Percentiles rank a stretch among this genome's conserved stretches.
Conservation (phyloP, 2,113 vertebrate species). For the Grallaria varia region DNA sequence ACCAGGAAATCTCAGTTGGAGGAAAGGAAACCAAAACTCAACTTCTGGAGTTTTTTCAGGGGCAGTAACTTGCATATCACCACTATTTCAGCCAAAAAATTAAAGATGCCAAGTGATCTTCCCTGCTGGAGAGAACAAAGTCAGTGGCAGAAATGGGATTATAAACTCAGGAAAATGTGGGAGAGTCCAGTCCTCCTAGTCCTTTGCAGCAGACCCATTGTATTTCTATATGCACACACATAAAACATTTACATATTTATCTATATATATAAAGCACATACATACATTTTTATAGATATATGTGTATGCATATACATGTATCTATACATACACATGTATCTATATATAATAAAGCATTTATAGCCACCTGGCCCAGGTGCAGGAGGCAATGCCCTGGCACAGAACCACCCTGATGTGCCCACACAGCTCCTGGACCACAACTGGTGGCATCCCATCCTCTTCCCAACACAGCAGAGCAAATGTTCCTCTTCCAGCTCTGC, state of each 20-base stretch:
- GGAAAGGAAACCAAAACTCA: background rate
- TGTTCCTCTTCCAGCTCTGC: rapidly evolving
- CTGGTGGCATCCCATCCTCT: background rate
- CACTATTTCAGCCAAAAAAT: background rate
- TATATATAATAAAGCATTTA: no score
- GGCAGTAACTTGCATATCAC: rapidly evolving
- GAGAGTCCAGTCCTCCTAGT: background rate
- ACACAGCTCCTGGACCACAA: no score
- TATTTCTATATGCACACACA: background rate
- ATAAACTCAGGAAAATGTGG: background rate
- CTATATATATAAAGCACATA: background rate
- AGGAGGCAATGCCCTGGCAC: no score
- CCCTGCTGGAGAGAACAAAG: background rate
- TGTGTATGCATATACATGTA: no score
- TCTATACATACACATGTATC: no score
- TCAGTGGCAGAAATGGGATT: background rate
- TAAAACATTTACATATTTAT: background rate
- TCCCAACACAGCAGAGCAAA: background rate
- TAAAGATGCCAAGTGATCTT: background rate
- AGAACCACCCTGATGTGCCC: no score
- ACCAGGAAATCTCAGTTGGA: background rate
- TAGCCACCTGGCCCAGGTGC: no score
- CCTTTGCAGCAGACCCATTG: rapidly evolving
- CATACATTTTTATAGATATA: background rate
- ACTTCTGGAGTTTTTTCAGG: background rate